Percentiles rank a stretch among this genome's conserved stretches.
Conservation (phyloP, 2,797 vertebrate genomes). For the Urosaurus nigricauda region DNA sequence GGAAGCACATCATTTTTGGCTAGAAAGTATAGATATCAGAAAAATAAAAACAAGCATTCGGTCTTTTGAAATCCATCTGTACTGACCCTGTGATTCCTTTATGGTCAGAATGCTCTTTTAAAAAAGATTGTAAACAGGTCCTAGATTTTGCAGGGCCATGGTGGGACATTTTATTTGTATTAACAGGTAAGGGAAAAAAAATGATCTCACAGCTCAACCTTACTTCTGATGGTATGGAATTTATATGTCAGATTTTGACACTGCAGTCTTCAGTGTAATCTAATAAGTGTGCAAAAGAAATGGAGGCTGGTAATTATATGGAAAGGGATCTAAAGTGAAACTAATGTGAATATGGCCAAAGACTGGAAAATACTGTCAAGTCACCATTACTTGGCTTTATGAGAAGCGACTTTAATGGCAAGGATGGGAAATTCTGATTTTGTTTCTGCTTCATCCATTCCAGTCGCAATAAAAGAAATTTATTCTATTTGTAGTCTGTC, state of each 20-base stretch:
- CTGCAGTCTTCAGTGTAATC: not conserved
- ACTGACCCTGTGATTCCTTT: constrained; percentile 4
- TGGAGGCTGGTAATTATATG: not conserved
- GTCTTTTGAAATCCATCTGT: constrained; percentile 42
- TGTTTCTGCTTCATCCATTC: not conserved
- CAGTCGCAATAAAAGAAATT: not conserved
- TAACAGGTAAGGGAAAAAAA: not conserved
- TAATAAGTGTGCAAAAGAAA: not conserved
- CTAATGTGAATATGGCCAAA: not conserved
- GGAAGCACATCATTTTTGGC: constrained; percentile 44
- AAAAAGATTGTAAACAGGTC: not conserved
- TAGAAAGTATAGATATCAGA: constrained; percentile 49
- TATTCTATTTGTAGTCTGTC: not conserved
- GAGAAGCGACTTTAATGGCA: not conserved
- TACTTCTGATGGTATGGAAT: constrained; percentile 39
- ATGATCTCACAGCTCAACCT: constrained; percentile 13
- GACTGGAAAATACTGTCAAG: not conserved
- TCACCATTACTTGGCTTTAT: not conserved
- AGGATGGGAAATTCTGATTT: not conserved
- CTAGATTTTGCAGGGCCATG: not conserved
- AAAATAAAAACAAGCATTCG: constrained; percentile 52
- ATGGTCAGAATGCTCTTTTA: not conserved
- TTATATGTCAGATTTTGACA: not conserved
- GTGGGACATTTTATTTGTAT: not conserved
- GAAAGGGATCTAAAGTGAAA: not conserved